phyloP scores from a whole-genome alignment of 2,797 vertebrate genomes.

The Pachyuromys duprasi region DNA sequence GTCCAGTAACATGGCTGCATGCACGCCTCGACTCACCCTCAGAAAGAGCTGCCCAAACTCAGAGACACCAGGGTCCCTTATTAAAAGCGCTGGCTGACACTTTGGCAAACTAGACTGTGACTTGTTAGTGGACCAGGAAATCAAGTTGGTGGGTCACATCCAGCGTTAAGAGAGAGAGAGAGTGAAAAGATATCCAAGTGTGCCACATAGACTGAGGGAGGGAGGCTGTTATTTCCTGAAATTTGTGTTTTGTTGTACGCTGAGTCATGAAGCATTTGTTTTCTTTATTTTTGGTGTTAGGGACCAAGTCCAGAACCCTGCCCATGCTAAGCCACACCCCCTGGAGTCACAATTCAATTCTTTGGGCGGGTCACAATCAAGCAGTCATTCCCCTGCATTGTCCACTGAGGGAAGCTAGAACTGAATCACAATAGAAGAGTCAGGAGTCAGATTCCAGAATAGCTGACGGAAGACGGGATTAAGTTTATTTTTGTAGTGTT shows the following conservation, averaged over 20 bases:
- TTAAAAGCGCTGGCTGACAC: neutral
- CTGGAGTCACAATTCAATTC: neutral
- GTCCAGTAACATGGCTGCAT: neutral
- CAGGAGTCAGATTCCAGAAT: neutral
- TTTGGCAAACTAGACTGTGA: neutral
- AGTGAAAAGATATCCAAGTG: neutral
- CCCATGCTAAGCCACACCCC: neutral
- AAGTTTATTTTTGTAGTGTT: neutral
- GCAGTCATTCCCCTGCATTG: neutral
- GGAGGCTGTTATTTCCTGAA: neutral
- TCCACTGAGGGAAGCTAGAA: neutral
- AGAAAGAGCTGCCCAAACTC: neutral
- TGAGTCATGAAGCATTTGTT: neutral
- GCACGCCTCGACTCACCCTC: neutral
- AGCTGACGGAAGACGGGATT: neutral
- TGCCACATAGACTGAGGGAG: neutral
- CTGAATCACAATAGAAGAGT: neutral
- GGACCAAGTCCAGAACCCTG: neutral
- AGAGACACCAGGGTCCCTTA: neutral
- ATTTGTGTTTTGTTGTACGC: neutral
- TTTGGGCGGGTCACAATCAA: neutral
- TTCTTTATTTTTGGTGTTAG: neutral
- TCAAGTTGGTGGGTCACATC: neutral
- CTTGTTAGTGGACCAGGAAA: neutral
- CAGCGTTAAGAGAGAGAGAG: slow-evolving; percentile 12